A percentile compares a stretch with the other conserved stretches of the same genome.
These are phyloP conservation scores for Tursiops truncatus DNA, from an alignment of 2,113 vertebrate species.

Conservation along the genomic window DNA sequence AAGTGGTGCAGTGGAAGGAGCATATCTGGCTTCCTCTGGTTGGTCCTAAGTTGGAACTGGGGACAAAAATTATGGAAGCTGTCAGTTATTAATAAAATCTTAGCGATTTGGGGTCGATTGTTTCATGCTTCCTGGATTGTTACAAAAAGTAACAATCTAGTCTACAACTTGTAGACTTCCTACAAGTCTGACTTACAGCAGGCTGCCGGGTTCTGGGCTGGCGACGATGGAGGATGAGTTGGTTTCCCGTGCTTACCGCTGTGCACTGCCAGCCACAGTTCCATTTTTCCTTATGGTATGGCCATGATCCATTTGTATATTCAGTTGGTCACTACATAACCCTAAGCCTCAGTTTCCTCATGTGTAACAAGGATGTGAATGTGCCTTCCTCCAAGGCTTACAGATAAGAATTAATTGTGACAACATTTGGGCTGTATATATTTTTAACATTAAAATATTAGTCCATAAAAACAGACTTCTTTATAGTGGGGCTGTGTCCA, in stretches of 20 bases:
- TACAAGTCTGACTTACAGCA: not conserved
- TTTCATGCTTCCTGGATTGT: not conserved
- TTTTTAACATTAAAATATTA: not conserved
- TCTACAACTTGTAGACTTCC: not conserved
- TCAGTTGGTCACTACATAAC: not conserved
- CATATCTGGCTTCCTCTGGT: not conserved
- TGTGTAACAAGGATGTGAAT: not conserved
- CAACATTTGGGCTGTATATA: not conserved
- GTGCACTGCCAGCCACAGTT: not conserved
- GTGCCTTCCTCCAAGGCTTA: not conserved
- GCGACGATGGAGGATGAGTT: not conserved
- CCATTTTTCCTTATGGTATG: not conserved
- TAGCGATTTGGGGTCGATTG: not conserved
- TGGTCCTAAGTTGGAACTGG: not conserved
- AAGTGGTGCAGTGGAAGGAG: not conserved
- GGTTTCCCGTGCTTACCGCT: not conserved
- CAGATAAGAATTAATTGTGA: not conserved
- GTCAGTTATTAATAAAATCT: not conserved
- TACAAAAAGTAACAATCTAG: not conserved
- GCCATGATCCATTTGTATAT: not conserved
- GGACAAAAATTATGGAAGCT: not conserved
- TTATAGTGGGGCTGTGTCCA: not conserved
- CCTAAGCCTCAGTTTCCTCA: not conserved
- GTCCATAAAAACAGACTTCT: not conserved
- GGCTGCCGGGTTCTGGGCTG: not conserved